Evolutionary conservation across 2,888 invertebrate genomes (phyloP), one percentile per base, ranked within the genome.

Genomic region (Drepanosiphum platanoidis): DNA sequence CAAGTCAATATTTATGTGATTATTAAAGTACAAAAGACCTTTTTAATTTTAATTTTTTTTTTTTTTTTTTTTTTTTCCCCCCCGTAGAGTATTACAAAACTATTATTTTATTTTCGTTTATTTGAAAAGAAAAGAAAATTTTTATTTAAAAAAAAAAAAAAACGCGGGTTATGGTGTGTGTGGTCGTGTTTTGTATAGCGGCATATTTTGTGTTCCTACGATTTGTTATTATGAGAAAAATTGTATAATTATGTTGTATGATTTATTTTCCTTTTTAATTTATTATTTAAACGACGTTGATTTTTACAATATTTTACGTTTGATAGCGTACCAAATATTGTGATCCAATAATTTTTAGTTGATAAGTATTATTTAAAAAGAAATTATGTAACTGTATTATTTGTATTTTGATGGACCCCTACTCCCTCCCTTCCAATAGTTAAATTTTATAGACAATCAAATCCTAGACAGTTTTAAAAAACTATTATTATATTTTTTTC

Each of bases 1-100:
- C 84, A 84, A 84, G 77, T 77, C 84, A 77, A 84, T 84, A 30
- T 84, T 77, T 77, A 84, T 84, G 84, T 84, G 84, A 84, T 84
- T 70, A 70, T 77, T 77, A 58, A 84, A 84, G 84, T 84, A 84
- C 84, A 84, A 84, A 84, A 68, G 68, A 84, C 75, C 68, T 30
- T 58, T n/a, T 84, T 61, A 42, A 72, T 82, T 75, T 83, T 27
- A 77, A 68, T 84, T 70, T 32, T 58, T 58, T 77, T 36, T 68
- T n/a, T n/a, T n/a, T 82, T 75, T 83, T 27, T 68, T 58, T 84
- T 70, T 32, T 58, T 58, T 77, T 36, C 52, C 15, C 27, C 77
- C 74, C 39, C 36, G 32, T 83, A 77, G 58, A 77, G 77, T 77
- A 77, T 84, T 77, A 68, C 66, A 46, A n/a, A n/a, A 52, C 34